Evolutionary conservation across 1,140 invertebrate genomes (phyloP).

Genomic region (Trachymyrmex cornetzi): DNA sequence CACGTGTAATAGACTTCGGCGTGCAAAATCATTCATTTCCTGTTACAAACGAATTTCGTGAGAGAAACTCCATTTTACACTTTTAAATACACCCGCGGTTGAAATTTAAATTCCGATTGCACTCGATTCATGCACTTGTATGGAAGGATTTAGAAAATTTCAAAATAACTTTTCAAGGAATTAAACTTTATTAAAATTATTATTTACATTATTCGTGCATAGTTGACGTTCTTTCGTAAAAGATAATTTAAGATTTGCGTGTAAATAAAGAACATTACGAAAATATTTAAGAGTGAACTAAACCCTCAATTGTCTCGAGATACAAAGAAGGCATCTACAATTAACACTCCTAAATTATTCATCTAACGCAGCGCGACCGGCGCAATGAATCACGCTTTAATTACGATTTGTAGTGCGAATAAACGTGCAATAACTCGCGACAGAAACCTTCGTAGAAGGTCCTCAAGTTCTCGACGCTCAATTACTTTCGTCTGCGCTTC

Average conservation of each 20-base stretch:
- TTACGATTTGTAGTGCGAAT: conserved; percentile 40
- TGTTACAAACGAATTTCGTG: conserved; percentile 39
- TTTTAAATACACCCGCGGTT: conserved; percentile 46
- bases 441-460: conserved; percentile 42
- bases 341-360: conserved; percentile 44
- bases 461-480: conserved; percentile 54
- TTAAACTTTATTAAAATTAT: background rate
- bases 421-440: conserved; percentile 39
- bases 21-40: conserved; percentile 44
- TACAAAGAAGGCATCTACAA: background rate
- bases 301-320: background rate
- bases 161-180: background rate
- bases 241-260: conserved; percentile 1
- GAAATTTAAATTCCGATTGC: conserved; percentile 14
- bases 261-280: background rate
- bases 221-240: background rate
- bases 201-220: background rate
- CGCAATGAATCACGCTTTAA: conserved; percentile 55
- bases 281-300: background rate
- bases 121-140: background rate
- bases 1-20: background rate
- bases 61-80: conserved; percentile 24
- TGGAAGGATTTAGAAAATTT: background rate
- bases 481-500: conserved; percentile 53
- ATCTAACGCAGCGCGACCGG: background rate